Conservation (phyloP, 2,797 vertebrate species). For the Rhinichthys osculus region DNA sequence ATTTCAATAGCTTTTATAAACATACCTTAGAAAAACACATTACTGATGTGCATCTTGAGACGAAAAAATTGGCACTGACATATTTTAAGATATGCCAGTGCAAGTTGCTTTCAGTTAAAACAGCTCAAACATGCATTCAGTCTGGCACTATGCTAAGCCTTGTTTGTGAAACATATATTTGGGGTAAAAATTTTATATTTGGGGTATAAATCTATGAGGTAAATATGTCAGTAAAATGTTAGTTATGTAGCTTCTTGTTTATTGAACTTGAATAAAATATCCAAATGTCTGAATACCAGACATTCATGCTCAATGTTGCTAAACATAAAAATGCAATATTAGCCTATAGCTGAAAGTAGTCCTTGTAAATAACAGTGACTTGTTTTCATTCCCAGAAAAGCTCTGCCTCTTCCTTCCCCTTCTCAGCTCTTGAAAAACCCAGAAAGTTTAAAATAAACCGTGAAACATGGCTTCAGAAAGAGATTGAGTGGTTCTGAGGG, state of each 20-base stretch:
- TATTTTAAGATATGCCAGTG: not conserved
- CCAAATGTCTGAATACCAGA: not conserved
- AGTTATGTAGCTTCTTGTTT: not conserved
- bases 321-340: not conserved
- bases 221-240: not conserved
- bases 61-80: not conserved
- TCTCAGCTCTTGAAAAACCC: not conserved
- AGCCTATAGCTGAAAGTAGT: not conserved
- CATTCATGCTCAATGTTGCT: not conserved
- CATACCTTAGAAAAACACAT: no score
- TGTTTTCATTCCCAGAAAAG: slow-evolving; percentile 7
- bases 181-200: no score
- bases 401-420: not conserved
- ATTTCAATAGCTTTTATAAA: no score
- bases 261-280: not conserved
- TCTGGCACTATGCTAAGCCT: not conserved
- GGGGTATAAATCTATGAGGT: not conserved
- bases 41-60: no score
- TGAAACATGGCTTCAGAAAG: slow-evolving; percentile 14
- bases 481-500: slow-evolving; percentile 9
- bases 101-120: not conserved
- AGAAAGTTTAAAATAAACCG: slow-evolving; percentile 3
- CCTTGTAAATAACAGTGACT: not conserved
- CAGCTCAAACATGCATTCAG: not conserved
- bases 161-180: not conserved